Percentiles rank a stretch among this genome's conserved stretches.
These are phyloP conservation scores for Galerucella calmariensis DNA, from an alignment of 2,888 invertebrate genomes.

Conservation along the genomic window DNA sequence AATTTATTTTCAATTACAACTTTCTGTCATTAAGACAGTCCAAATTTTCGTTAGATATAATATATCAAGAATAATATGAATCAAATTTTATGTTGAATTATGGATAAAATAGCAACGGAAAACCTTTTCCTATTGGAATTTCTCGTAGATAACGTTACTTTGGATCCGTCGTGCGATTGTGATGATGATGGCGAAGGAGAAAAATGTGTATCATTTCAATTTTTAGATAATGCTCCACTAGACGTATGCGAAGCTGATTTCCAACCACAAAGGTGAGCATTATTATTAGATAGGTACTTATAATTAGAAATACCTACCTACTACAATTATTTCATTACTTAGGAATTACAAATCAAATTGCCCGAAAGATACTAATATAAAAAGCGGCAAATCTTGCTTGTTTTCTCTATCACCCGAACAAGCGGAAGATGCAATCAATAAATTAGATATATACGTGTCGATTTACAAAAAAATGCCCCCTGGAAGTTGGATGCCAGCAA, in stretches of 20 bases:
- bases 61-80: background rate
- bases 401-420: slow-evolving; percentile 71
- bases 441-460: slow-evolving; percentile 70
- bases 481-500: slow-evolving; percentile 72
- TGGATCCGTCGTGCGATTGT: slow-evolving; percentile 56
- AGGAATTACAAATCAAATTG: slow-evolving; percentile 25
- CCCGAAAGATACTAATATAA: slow-evolving; percentile 39
- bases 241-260: slow-evolving; percentile 73
- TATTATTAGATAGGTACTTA: background rate
- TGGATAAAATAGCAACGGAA: slow-evolving; percentile 67
- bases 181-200: slow-evolving; percentile 57
- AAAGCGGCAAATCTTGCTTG: slow-evolving; percentile 75
- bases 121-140: slow-evolving; percentile 74
- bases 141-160: slow-evolving; percentile 68
- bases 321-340: background rate
- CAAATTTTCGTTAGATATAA: slow-evolving; percentile 23
- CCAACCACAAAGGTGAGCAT: slow-evolving; percentile 54
- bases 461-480: slow-evolving; percentile 73
- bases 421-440: slow-evolving; percentile 67
- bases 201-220: slow-evolving; percentile 73
- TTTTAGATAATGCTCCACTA: slow-evolving; percentile 70
- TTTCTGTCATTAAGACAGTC: background rate
- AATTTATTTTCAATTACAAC: slow-evolving; percentile 21
- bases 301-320: background rate
- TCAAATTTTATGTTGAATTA: slow-evolving; percentile 42